phyloP scores from a whole-genome alignment of 2,888 invertebrate species.

The Andrena minutula region DNA sequence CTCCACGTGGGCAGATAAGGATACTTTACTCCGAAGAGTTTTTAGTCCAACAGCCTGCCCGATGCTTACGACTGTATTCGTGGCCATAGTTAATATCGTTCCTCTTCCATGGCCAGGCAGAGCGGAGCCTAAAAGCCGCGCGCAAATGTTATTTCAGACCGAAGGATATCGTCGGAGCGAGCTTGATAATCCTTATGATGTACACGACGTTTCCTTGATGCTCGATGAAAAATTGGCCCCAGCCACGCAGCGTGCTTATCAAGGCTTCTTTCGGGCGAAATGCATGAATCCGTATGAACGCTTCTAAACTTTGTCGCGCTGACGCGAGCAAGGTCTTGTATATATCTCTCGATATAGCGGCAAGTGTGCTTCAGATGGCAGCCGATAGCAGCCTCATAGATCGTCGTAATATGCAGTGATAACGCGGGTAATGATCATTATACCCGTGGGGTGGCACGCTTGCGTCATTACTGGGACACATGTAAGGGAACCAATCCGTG shows the following conservation, averaged over 20 bases:
- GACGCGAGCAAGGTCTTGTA: constrained; percentile 45
- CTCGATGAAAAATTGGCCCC: constrained; percentile 47
- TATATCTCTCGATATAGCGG: constrained; percentile 34
- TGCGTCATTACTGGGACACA: constrained; percentile 20
- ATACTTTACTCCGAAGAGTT: not conserved
- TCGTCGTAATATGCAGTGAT: constrained; percentile 40
- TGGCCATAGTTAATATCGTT: not conserved
- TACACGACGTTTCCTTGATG: constrained; percentile 52
- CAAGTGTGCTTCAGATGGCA: constrained; percentile 1
- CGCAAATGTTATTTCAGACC: not conserved
- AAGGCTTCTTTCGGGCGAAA: constrained; percentile 21
- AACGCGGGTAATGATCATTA: constrained; percentile 22
- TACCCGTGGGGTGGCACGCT: not conserved
- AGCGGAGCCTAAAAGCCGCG: not conserved
- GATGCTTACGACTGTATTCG: not conserved
- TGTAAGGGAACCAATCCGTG: constrained; percentile 19
- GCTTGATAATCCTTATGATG: constrained; percentile 37
- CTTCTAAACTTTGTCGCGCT: constrained; percentile 26
- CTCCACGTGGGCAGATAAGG: not conserved
- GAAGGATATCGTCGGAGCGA: constrained; percentile 13
- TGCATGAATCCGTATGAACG: constrained; percentile 32
- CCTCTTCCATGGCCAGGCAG: not conserved
- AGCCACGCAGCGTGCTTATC: constrained; percentile 50
- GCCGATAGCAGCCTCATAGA: constrained; percentile 31
- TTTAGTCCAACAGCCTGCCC: not conserved